A percentile compares a stretch with the other conserved stretches of the same genome.
phyloP scores from a whole-genome alignment of 2,113 vertebrate species.

The Pterocles burchelli region DNA sequence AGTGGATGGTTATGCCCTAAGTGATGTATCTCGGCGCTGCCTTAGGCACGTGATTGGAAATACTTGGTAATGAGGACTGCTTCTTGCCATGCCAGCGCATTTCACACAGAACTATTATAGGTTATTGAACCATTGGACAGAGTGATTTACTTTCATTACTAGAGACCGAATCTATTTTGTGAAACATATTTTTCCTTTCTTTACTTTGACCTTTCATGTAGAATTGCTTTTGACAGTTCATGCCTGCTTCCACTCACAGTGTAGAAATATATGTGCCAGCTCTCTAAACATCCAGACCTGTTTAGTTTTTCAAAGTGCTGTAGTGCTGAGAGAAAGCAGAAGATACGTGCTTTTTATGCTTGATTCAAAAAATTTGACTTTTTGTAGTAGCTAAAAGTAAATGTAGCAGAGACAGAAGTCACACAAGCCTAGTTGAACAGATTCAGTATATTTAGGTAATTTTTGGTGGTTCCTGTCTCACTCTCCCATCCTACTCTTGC shows the following conservation, averaged over 20 bases:
- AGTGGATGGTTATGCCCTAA: background rate
- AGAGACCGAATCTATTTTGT: background rate
- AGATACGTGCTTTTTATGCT: background rate
- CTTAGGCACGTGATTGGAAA: slow-evolving; percentile 38
- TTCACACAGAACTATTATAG: background rate
- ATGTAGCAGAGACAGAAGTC: background rate
- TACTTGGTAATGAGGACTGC: background rate
- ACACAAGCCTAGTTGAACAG: background rate
- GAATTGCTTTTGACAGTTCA: slow-evolving; percentile 33
- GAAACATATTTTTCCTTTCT: background rate
- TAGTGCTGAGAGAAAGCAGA: background rate
- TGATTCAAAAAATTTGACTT: background rate
- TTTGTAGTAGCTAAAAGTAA: background rate
- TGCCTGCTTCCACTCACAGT: slow-evolving; percentile 36
- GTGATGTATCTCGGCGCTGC: background rate
- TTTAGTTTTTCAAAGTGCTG: background rate
- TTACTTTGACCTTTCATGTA: slow-evolving; percentile 38
- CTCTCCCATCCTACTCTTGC: background rate
- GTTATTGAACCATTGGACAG: slow-evolving; percentile 4
- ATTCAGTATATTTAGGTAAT: background rate
- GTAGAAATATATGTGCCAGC: slow-evolving; percentile 4
- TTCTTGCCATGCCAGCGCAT: background rate
- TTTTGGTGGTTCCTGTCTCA: background rate
- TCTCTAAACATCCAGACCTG: background rate
- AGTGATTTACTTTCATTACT: slow-evolving; percentile 10